A percentile compares a stretch with the other conserved stretches of the same genome.
Evolutionary conservation across 2,113 vertebrate species (phyloP).

Genomic region (Thomomys bottae): DNA sequence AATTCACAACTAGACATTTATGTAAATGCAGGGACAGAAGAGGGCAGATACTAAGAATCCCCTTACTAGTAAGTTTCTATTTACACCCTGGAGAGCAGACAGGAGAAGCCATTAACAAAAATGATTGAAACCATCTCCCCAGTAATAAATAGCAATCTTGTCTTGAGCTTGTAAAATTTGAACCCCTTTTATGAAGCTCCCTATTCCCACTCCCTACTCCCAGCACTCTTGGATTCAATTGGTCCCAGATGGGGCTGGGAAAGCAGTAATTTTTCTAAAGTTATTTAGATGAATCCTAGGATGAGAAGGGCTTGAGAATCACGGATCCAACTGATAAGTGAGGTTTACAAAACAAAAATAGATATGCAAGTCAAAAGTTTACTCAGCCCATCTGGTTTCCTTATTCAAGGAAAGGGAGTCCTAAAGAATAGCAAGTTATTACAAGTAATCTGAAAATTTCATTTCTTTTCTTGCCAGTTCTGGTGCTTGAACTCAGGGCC

Average conservation of each 20-base stretch:
- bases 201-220: not conserved
- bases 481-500: too few species aligned
- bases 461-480: too few species aligned
- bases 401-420: slow-evolving; percentile 21
- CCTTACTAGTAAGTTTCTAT: slow-evolving; percentile 10
- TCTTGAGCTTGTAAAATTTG: not conserved
- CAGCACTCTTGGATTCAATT: not conserved
- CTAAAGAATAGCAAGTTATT: slow-evolving; percentile 1
- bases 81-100: not conserved
- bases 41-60: not conserved
- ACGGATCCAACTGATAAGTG: not conserved
- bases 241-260: not conserved
- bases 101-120: not conserved
- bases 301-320: slow-evolving; percentile 25
- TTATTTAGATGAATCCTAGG: not conserved
- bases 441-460: slow-evolving; percentile 47
- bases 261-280: slow-evolving; percentile 15
- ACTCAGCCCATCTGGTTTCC: slow-evolving; percentile 23
- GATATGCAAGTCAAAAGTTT: slow-evolving; percentile 2
- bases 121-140: not conserved
- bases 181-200: not conserved
- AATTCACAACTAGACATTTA: not conserved
- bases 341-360: slow-evolving; percentile 46
- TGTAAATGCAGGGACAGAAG: slow-evolving; percentile 34
- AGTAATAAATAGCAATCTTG: not conserved